Base-by-base conservation (phyloP, 1,140 invertebrate genomes). In the Bombus consobrinus region DNA sequence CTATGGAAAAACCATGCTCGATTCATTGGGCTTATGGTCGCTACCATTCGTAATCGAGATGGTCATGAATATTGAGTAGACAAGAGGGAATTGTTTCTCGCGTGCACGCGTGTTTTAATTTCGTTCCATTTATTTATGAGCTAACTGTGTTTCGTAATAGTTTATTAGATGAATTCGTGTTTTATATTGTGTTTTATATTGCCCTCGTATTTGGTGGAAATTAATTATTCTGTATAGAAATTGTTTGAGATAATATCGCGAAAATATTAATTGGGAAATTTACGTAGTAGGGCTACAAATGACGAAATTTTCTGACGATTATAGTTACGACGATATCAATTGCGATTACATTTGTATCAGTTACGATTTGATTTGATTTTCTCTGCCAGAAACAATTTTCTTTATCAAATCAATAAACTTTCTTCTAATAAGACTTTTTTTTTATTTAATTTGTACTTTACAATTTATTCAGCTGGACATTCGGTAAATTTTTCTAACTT, bases 61-160 rank as follows among this genome's bases (percentile, higher is more conserved):
- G n/a, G 47, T 59, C 34, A 59, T 59, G 68, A 73, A 81, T 41
- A 69, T 69, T 47, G 13, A 80, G 47, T 22, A 53, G n/a, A 8
- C 2, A 37, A 25, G 12, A 37, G n/a, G 41, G 22, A 68, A 80
- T 80, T 66, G 9, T 39, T 68, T 34, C 2, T 28, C 32, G 34
- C n/a, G 43, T n/a, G 32, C n/a, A 32, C 12, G 10, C 25, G 2
- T 39, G 10, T 69, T n/a, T 69, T 53, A 47, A 47, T 47, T 69
- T 57, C 25, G 25, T 80, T 69, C 18, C 43, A 39, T 80, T 78
- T 37, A 78, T 66, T 64, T 43, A 64, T 43, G 59, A 66, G 76
- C 25, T 41, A 66, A 43, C 32, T 43, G 9, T 43, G 10, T 78
- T 59, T 57, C 18, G 57, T 32, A 78, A 78, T 25, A 41, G 1